A percentile compares a stretch with the other conserved stretches of the same genome.
Evolutionary conservation across 2,888 invertebrate genomes (phyloP).

Genomic region (Timema cristinae): DNA sequence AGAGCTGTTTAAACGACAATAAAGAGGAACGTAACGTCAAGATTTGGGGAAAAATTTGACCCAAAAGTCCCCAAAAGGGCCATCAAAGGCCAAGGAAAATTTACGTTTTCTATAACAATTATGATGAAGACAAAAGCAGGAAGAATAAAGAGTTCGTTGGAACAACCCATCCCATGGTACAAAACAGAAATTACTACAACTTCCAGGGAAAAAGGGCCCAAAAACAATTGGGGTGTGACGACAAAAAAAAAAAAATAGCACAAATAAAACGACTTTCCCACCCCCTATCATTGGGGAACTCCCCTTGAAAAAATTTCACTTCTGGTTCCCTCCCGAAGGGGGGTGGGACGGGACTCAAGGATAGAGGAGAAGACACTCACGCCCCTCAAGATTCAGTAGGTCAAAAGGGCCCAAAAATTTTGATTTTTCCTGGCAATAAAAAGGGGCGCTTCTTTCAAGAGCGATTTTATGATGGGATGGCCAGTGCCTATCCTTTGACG

Average conservation of each 20-base stretch:
- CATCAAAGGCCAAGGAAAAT: too few relatives aligned
- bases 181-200: not conserved
- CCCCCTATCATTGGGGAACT: not conserved
- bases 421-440: not conserved
- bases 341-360: not conserved
- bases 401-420: not conserved
- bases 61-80: not conserved
- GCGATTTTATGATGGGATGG: not conserved
- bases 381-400: not conserved
- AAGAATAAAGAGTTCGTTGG: not conserved
- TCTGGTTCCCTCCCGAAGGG: not conserved
- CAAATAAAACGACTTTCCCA: too few relatives aligned
- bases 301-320: not conserved
- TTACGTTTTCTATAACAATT: too few relatives aligned
- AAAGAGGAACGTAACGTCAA: not conserved
- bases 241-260: not conserved
- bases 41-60: not conserved
- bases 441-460: not conserved
- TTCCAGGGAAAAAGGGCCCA: not conserved
- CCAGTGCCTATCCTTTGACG: not conserved
- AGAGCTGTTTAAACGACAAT: not conserved
- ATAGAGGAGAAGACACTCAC: slow-evolving; percentile 1
- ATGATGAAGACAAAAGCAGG: too few relatives aligned
- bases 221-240: not conserved
- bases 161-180: not conserved